phyloP scores from a whole-genome alignment of 2,113 vertebrate species.

The Datnioides undecimradiatus region DNA sequence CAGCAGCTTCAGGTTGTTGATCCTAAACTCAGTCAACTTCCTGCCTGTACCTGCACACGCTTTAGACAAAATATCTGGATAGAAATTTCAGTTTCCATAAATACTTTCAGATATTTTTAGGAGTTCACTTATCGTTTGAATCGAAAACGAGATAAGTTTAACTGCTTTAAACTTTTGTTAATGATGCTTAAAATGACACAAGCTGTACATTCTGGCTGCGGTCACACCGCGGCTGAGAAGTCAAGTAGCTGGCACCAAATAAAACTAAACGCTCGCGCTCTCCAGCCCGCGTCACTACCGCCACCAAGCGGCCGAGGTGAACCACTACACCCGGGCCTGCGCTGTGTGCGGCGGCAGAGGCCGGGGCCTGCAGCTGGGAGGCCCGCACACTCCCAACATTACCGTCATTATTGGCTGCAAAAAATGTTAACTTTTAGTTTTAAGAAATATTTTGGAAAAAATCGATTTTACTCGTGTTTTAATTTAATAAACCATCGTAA shows the following conservation, averaged over 20 bases:
- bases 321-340: constrained; percentile 15
- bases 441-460: not conserved
- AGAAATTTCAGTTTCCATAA: not conserved
- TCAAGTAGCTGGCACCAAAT: not conserved
- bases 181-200: not conserved
- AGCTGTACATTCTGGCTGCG: not conserved
- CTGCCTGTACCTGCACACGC: no score
- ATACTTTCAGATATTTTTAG: no score
- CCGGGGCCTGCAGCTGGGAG: constrained; percentile 17
- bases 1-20: not conserved
- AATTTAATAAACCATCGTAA: no score
- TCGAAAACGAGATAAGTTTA: no score
- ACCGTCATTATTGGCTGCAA: not conserved
- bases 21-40: not conserved
- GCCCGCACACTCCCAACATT: constrained; percentile 23
- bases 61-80: not conserved
- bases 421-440: not conserved
- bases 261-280: not conserved
- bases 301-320: constrained; percentile 37
- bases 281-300: constrained; percentile 21
- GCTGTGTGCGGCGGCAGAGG: not conserved
- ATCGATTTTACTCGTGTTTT: not conserved
- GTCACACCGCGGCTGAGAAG: not conserved
- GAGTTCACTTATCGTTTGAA: not conserved
- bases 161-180: not conserved